Conservation (phyloP, 2,113 vertebrate genomes). For the Notarius lentiginosus region DNA sequence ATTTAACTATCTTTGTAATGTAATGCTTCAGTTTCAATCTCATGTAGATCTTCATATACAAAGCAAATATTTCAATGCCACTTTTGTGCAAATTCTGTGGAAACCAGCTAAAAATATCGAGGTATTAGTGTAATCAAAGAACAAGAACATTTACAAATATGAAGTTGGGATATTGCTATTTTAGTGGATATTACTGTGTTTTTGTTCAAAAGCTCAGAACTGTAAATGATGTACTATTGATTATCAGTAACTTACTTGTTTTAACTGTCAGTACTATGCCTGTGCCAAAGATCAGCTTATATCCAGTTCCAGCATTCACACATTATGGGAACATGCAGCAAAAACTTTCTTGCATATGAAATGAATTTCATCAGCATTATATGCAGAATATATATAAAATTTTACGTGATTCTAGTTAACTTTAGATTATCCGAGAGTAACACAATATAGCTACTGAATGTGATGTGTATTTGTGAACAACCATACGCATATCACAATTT, state of each 20-base stretch:
- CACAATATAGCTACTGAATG: neutral
- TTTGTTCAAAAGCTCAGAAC: neutral
- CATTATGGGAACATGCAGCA: constrained; percentile 21
- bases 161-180: neutral
- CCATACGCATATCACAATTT: neutral
- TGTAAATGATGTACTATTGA: neutral
- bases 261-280: constrained; percentile 33
- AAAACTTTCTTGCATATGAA: constrained; percentile 12
- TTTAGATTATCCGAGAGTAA: neutral
- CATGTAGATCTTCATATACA: neutral
- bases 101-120: neutral
- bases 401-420: neutral
- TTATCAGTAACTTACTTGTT: constrained; percentile 33
- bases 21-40: neutral
- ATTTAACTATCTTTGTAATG: neutral
- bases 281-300: constrained; percentile 39
- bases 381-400: neutral
- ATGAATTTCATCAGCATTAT: neutral
- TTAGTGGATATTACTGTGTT: constrained; percentile 24
- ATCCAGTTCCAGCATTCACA: constrained; percentile 34
- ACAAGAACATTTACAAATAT: neutral
- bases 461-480: neutral
- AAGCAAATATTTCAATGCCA: neutral
- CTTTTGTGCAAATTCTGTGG: neutral
- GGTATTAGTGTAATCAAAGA: neutral